A percentile compares a stretch with the other conserved stretches of the same genome.
Conservation (phyloP, 2,888 invertebrate species). For the Dicranocentrus wangi region DNA sequence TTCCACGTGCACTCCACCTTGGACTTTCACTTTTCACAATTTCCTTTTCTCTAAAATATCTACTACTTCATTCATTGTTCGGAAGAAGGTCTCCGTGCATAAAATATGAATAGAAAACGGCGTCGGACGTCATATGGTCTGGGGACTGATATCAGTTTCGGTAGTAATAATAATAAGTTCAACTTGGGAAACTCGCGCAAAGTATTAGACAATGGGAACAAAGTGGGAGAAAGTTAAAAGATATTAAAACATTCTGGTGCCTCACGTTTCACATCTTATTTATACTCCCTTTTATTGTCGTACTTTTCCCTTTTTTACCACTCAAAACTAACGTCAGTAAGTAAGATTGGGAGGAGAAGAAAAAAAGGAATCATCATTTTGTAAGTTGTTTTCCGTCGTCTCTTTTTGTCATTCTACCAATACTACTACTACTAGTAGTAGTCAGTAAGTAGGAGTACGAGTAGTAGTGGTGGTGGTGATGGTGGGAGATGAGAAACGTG, state of each 20-base stretch:
- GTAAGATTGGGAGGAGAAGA: background rate
- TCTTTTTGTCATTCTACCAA: background rate
- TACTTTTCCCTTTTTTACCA: background rate
- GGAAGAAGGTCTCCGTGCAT: too few relatives aligned
- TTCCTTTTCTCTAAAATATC: too few relatives aligned
- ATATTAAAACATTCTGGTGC: conserved; percentile 2
- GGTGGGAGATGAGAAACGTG: background rate
- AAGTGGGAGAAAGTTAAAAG: background rate
- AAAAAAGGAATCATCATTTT: background rate
- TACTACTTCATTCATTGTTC: too few relatives aligned
- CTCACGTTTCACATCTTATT: background rate
- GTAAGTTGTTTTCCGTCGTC: background rate
- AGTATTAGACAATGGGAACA: background rate
- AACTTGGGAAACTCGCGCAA: background rate
- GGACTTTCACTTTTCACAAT: too few relatives aligned
- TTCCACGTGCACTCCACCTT: too few relatives aligned
- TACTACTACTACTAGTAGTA: too few relatives aligned
- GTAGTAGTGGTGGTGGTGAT: background rate
- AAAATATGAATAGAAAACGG: too few relatives aligned
- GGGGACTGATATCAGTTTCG: too few relatives aligned
- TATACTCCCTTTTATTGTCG: background rate
- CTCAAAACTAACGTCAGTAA: background rate
- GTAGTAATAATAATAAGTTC: too few relatives aligned
- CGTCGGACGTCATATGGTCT: too few relatives aligned
- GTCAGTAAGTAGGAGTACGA: too few relatives aligned